These are phyloP conservation scores for Zoanthus sociatus DNA, from an alignment of 92 coral and sea anemone species.

Conservation along the genomic window DNA sequence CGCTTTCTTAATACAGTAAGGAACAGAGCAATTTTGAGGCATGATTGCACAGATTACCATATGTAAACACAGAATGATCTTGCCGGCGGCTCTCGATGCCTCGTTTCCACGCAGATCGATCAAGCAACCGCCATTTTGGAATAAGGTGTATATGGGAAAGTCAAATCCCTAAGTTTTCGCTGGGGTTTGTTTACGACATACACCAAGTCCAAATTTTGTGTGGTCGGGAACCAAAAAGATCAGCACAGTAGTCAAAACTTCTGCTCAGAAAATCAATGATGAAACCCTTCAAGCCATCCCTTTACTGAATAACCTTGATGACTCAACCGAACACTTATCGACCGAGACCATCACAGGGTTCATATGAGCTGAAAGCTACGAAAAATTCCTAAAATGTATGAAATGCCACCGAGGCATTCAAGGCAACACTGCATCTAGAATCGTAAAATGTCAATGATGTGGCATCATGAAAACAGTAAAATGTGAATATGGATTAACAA, in stretches of 20 bases:
- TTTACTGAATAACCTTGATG: slow-evolving; percentile 22
- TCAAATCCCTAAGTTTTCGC: slow-evolving; percentile 56
- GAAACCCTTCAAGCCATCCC: slow-evolving; percentile 41
- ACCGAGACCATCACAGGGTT: slow-evolving; percentile 42
- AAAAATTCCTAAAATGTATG: slow-evolving; percentile 40
- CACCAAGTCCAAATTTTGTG: slow-evolving; percentile 44
- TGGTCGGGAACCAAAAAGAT: slow-evolving; percentile 52
- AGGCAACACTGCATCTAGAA: slow-evolving; percentile 5
- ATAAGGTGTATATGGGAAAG: slow-evolving; percentile 54
- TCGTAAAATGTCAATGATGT: slow-evolving; percentile 41
- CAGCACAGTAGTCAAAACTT: slow-evolving; percentile 41
- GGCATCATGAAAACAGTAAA: background rate
- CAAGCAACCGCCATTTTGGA: too few relatives aligned
- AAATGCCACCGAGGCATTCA: slow-evolving; percentile 45
- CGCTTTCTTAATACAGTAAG: too few relatives aligned
- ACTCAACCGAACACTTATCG: slow-evolving; percentile 19
- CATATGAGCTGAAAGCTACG: slow-evolving; percentile 31
- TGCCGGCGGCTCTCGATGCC: too few relatives aligned
- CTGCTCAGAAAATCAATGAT: slow-evolving; percentile 24
- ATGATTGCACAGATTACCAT: too few relatives aligned
- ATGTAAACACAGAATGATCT: too few relatives aligned
- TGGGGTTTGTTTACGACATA: slow-evolving; percentile 62
- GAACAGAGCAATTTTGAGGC: too few relatives aligned
- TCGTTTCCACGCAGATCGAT: too few relatives aligned
- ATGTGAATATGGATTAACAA: too few relatives aligned